Evolutionary conservation across 1,140 invertebrate species (phyloP).

Genomic region (Limonius californicus): DNA sequence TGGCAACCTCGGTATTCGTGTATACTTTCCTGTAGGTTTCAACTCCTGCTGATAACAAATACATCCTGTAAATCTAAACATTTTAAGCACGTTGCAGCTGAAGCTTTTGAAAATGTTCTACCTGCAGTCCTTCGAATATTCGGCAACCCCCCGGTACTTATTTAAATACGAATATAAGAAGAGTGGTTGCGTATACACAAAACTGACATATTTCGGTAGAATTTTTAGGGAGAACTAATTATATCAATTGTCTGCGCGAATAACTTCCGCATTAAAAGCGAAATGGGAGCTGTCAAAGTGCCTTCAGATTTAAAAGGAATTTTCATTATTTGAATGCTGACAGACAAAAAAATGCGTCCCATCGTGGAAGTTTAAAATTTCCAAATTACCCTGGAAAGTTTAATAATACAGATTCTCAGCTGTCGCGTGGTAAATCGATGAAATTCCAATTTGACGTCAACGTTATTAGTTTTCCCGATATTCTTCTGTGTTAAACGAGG

Average conservation of each 20-base stretch:
- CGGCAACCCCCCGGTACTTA: too few species aligned
- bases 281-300: slow-evolving; percentile 9
- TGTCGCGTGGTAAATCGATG: slow-evolving; percentile 26
- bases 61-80: too few species aligned
- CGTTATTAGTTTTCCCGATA: slow-evolving; percentile 23
- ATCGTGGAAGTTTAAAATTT: slow-evolving; percentile 12
- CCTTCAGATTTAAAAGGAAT: slow-evolving; percentile 3
- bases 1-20: too few species aligned
- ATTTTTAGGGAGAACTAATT: background rate
- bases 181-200: too few species aligned
- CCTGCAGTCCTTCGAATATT: too few species aligned
- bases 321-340: slow-evolving; percentile 13
- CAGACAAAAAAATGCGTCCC: slow-evolving; percentile 7
- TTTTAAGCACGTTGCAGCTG: too few species aligned
- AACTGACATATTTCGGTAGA: too few species aligned
- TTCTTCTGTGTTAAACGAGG: slow-evolving; percentile 14
- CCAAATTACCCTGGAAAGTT: slow-evolving; percentile 19
- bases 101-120: too few species aligned
- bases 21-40: too few species aligned
- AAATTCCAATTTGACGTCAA: slow-evolving; percentile 28
- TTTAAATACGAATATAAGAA: too few species aligned
- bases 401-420: slow-evolving; percentile 25
- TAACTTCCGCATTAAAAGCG: background rate
- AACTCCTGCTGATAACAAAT: too few species aligned
- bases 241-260: background rate